Base-by-base conservation (phyloP, 2,888 invertebrate genomes). In the Meiosimyza platycephala region DNA sequence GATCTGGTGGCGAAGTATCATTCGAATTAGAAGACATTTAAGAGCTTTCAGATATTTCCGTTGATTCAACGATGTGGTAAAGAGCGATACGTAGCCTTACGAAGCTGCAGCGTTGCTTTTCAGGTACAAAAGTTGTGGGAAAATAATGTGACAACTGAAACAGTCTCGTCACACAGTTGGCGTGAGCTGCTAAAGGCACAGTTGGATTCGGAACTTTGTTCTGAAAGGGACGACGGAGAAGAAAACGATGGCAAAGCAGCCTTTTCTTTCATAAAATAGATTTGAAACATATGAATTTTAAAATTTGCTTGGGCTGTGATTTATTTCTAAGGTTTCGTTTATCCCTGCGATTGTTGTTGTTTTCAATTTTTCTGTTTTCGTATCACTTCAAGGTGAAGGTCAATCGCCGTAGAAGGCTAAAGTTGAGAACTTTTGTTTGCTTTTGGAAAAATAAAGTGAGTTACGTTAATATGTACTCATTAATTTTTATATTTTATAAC, bases 191-290 rank as follows among this genome's bases (percentile, higher is more conserved):
- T 72, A 40, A 40, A 74, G 72, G 75, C 77, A 77, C 74, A 76
- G 65, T 59, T 75, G 74, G 69, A 70, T 67, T 50, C 71, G 74
- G 67, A 77, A 76, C 73, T 77, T 76, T 76, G 77, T 78, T 75
- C 77, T 77, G 76, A 78, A 72, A 48, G 71, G 59, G 70, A 63
- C 70, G 70, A 52, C 62, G 13, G 28, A 40, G 40, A 40, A 40
- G 9, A 40, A 6, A 7, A 40, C 40, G 6, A 9, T 40, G 40
- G 40, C 40, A 40, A 40, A 4, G 40, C 40, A 40, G 40, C 40
- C 40, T 40, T 40, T 7, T 6, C 9, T 40, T 40, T 40, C 6
- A 9, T 40, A 1, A 9, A 40, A 9, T 1, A 40, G 40, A 40
- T 40, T 40, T 9, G 4, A 9, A 40, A 40, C 40, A 40, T 40